Base-by-base conservation (phyloP, 2,888 invertebrate genomes). In the Dioctria linearis region DNA sequence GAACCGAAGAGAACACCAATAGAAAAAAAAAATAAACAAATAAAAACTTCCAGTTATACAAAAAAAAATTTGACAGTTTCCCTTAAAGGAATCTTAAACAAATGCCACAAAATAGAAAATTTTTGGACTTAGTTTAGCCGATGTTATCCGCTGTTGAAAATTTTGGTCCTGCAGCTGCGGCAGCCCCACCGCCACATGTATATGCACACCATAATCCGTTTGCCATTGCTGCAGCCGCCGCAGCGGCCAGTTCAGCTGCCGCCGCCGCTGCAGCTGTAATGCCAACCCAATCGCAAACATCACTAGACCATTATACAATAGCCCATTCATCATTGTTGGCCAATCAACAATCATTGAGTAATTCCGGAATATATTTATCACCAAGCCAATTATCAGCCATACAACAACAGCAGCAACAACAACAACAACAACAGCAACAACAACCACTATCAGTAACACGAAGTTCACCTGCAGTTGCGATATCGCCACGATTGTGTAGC, bases 71-170 rank as follows among this genome's bases (percentile, higher is more conserved):
- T 25, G 25, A 25, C 25, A 25, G 25, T 25, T 25, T 25, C 25
- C 25, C 25, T 25, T 6, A 9, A 25, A 49, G 8, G 25, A 3
- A 76, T 46, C 3, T 49, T 46, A 61, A 63, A 78, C 61, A 75
- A 61, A 75, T 75, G 75, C 59, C 75, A 59, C 57, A 75, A 13
- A 59, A 59, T 39, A 75, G 5, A 75, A 75, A 59, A 59, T 42
- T 43, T 25, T 25, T 75, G 42, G 3, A 61, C 51, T n/a, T 75
- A 75, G 57, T 57, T 80, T 78, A 78, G 83, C 81, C 85, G 85
- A 86, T 86, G 86, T 84, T 85, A 85, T 86, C 85, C 82, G 85
- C 86, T 83, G 85, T 85, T 84, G 85, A 85, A 80, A 85, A 83
- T 83, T 85, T 85, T 83, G 84, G 85, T 81, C 82, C 85, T 81